phyloP scores from a whole-genome alignment of 2,113 vertebrate genomes.

The Dasyprocta punctata region DNA sequence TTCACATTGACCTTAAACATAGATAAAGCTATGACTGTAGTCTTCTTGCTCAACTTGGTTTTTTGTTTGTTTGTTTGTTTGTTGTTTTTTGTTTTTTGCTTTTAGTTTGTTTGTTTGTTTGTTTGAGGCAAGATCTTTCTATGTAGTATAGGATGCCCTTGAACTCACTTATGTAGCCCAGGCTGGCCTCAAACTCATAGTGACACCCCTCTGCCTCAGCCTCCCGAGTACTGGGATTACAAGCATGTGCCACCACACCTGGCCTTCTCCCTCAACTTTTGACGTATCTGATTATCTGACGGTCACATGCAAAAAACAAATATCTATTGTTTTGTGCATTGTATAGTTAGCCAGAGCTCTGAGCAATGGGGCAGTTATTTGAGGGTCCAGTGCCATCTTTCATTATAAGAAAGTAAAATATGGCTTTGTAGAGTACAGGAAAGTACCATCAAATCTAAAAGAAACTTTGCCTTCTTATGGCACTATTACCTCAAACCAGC shows the following conservation, averaged over 20 bases:
- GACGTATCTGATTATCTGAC: conserved; percentile 11
- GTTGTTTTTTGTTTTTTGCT: not conserved
- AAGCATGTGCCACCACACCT: not conserved
- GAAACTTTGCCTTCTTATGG: not conserved
- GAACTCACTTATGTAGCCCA: not conserved
- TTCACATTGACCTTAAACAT: not conserved
- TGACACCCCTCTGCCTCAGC: not conserved
- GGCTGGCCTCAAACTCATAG: not conserved
- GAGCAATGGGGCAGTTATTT: conserved; percentile 13
- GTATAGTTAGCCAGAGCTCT: not conserved
- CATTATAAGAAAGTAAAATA: not conserved
- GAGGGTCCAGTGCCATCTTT: conserved; percentile 10
- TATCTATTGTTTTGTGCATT: not conserved
- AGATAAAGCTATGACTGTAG: conserved; percentile 3
- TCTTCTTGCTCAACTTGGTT: not conserved
- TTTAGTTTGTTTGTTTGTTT: not conserved
- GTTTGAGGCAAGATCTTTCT: not conserved
- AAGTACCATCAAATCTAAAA: not conserved
- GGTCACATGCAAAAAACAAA: not conserved
- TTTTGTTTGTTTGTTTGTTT: not conserved
- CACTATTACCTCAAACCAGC: not conserved
- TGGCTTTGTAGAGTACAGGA: not conserved
- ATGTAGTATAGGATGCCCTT: not conserved
- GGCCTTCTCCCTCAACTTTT: not conserved
- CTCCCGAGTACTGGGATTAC: not conserved